Conservation (phyloP, 2,113 vertebrate genomes). For the Labeo catla region DNA sequence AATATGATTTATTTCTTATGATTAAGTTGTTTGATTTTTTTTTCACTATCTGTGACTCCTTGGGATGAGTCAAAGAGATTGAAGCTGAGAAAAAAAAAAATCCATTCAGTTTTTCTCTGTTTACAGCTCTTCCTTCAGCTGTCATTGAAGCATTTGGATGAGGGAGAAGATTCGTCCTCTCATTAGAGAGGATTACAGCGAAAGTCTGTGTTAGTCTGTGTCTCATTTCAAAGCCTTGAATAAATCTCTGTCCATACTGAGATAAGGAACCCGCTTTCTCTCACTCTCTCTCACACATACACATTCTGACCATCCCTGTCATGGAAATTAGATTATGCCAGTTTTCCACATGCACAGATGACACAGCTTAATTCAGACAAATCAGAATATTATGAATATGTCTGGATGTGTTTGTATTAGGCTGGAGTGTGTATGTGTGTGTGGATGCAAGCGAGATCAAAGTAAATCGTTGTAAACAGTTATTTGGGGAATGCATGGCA, state of each 20-base stretch:
- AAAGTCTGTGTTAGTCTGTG: conserved; percentile 29
- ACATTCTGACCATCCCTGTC: not conserved
- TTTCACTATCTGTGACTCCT: not conserved
- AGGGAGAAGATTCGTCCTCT: conserved; percentile 6
- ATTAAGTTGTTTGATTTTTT: not conserved
- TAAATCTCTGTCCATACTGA: conserved; percentile 24
- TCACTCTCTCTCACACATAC: not conserved
- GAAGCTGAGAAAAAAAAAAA: not conserved
- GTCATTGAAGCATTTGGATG: conserved; percentile 20
- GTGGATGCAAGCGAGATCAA: not conserved
- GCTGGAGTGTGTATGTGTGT: not conserved
- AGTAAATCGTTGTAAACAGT: conserved; percentile 25
- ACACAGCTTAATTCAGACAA: conserved; percentile 28
- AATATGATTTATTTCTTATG: not conserved
- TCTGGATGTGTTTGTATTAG: not conserved
- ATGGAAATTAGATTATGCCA: conserved; percentile 11
- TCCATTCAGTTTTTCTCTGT: not conserved
- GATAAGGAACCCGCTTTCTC: conserved; percentile 11
- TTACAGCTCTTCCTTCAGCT: not conserved
- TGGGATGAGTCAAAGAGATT: not conserved
- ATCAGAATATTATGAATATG: conserved; percentile 14
- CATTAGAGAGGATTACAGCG: conserved; percentile 43
- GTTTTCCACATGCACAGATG: not conserved
- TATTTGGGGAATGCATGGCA: conserved; percentile 44
- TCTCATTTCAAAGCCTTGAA: conserved; percentile 28